phyloP scores from a whole-genome alignment of 1,140 invertebrate genomes.

The Asobara japonica region DNA sequence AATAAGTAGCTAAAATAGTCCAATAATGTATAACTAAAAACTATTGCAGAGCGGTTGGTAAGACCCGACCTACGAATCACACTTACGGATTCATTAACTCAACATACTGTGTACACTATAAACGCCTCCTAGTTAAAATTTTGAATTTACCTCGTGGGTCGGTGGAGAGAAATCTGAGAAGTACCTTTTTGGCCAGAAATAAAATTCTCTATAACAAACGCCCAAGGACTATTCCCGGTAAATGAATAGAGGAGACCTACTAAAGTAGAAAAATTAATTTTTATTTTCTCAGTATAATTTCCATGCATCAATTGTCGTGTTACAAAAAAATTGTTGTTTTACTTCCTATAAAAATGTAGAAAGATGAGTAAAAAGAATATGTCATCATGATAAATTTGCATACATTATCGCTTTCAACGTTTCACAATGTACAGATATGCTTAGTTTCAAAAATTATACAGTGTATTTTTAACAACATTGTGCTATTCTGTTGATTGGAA shows the following conservation, averaged over 20 bases:
- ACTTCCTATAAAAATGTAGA: background rate
- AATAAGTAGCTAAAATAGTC: too few species aligned
- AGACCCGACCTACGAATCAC: too few species aligned
- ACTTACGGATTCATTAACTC: too few species aligned
- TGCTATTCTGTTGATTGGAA: background rate
- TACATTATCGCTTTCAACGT: background rate
- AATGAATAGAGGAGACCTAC: background rate
- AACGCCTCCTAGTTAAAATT: too few species aligned
- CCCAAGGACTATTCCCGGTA: background rate
- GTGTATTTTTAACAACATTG: background rate
- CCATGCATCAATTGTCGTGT: conserved; percentile 1
- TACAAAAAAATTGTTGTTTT: conserved; percentile 23
- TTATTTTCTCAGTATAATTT: conserved; percentile 16
- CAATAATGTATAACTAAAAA: too few species aligned
- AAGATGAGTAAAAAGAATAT: background rate
- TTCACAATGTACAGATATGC: background rate
- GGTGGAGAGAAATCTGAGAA: too few species aligned
- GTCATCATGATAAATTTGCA: background rate
- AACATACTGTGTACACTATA: too few species aligned
- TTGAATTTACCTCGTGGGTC: too few species aligned
- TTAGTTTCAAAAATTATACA: background rate
- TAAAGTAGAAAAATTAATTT: conserved; percentile 31
- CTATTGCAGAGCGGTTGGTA: too few species aligned
- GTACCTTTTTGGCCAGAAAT: too few species aligned
- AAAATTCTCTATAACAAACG: too few species aligned